A percentile compares a stretch with the other conserved stretches of the same genome.
These are phyloP conservation scores for Heliangelus exortis DNA, from an alignment of 2,797 vertebrate genomes.

Conservation along the genomic window DNA sequence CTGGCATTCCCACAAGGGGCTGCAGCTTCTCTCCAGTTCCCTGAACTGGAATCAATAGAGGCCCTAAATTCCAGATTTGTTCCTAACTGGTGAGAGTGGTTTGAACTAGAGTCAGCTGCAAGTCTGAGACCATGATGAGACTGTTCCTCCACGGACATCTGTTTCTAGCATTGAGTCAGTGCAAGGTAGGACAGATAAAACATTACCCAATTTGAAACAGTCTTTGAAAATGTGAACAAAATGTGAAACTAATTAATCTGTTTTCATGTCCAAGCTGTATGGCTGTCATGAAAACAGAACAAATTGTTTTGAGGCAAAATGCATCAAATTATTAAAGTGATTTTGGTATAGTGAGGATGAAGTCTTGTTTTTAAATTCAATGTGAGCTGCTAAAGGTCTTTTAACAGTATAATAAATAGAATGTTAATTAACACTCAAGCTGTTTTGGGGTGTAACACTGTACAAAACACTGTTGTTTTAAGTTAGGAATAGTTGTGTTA, in stretches of 20 bases:
- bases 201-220: constrained; percentile 25
- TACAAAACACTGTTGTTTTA: neutral
- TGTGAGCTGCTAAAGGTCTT: constrained; percentile 20
- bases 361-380: constrained; percentile 29
- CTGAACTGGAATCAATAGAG: neutral
- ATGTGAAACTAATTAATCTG: constrained; percentile 63
- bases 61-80: neutral
- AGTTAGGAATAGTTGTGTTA: neutral
- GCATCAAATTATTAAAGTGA: constrained; percentile 46
- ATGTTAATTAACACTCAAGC: constrained; percentile 37
- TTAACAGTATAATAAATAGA: constrained; percentile 20
- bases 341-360: constrained; percentile 45
- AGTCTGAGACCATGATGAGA: neutral
- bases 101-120: neutral
- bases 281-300: constrained; percentile 67
- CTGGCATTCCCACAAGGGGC: fast-evolving
- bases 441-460: constrained; percentile 7
- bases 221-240: constrained; percentile 53
- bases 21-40: neutral
- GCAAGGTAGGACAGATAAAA: constrained; percentile 55
- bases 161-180: constrained; percentile 53
- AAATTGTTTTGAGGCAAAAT: constrained; percentile 61
- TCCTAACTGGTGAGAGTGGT: neutral
- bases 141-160: neutral
- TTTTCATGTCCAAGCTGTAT: constrained; percentile 58